These are phyloP conservation scores for Ctenopoma multispine DNA, from an alignment of 2,797 vertebrate genomes.

Conservation along the genomic window DNA sequence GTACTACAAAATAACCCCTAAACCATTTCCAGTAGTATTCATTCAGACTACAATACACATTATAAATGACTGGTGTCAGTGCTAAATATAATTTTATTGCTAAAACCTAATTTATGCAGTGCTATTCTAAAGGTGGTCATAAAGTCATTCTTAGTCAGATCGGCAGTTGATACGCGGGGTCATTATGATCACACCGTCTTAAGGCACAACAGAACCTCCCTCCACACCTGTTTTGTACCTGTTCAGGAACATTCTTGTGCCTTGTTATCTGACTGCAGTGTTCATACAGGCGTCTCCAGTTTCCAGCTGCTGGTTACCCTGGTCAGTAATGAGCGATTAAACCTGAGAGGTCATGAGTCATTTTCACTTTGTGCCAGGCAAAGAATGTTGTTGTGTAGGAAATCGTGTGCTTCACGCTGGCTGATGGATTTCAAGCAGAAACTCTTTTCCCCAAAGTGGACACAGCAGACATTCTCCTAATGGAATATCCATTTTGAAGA, in stretches of 20 bases:
- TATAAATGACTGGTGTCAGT: too few relatives aligned
- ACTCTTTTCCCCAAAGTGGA: neutral
- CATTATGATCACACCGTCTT: neutral
- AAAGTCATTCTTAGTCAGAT: too few relatives aligned
- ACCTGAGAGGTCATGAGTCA: constrained; percentile 37
- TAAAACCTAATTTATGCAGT: too few relatives aligned
- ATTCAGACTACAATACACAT: too few relatives aligned
- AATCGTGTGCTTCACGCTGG: constrained; percentile 14
- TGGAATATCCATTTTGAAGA: neutral
- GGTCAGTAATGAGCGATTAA: constrained; percentile 46
- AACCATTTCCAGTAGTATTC: too few relatives aligned
- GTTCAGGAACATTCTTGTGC: neutral
- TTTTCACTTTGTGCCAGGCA: constrained; percentile 8
- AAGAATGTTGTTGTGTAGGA: constrained; percentile 31
- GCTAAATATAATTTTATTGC: too few relatives aligned
- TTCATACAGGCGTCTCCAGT: neutral
- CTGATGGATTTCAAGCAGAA: neutral
- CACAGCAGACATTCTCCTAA: neutral
- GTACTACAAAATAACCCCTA: too few relatives aligned
- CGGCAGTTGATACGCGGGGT: neutral
- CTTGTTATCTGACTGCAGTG: neutral
- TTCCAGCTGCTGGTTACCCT: constrained; percentile 22
- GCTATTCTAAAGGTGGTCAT: too few relatives aligned
- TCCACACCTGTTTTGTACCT: neutral
- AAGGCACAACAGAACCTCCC: neutral